Conservation (phyloP, 2,113 vertebrate species). For the Gasterosteus aculeatus region DNA sequence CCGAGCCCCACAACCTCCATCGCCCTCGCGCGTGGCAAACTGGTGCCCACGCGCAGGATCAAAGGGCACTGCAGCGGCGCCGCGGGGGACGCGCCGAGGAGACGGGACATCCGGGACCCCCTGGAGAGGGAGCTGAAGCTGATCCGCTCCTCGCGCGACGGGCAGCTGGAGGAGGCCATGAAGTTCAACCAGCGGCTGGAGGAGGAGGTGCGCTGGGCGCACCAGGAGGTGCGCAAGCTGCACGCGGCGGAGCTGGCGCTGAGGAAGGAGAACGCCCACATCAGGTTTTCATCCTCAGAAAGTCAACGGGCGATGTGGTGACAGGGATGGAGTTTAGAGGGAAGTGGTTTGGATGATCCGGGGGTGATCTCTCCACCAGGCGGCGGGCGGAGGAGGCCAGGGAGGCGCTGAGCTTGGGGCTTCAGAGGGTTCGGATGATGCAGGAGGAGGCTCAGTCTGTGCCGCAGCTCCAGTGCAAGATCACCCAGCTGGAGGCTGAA, state of each 20-base stretch:
- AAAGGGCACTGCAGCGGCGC: conserved; percentile 23
- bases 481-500: conserved; percentile 73
- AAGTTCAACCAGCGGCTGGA: conserved; percentile 78
- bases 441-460: conserved; percentile 76
- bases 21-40: conserved; percentile 42
- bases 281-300: conserved; percentile 61
- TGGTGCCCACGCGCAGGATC: conserved; percentile 50
- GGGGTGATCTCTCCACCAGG: conserved; percentile 51
- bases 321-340: not conserved
- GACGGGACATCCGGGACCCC: conserved; percentile 66
- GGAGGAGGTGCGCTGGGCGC: conserved; percentile 76
- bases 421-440: conserved; percentile 76
- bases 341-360: not conserved
- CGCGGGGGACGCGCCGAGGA: conserved; percentile 19
- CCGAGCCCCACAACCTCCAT: conserved; percentile 28
- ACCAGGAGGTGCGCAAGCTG: conserved; percentile 68
- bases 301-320: not conserved
- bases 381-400: conserved; percentile 79
- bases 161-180: conserved; percentile 82
- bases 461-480: conserved; percentile 68
- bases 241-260: conserved; percentile 60
- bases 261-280: conserved; percentile 74
- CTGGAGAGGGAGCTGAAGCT: conserved; percentile 79
- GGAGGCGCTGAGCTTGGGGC: conserved; percentile 72
- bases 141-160: conserved; percentile 80